Base-by-base conservation (phyloP, 2,888 invertebrate genomes). In the Synanthedon andrenaeformis region DNA sequence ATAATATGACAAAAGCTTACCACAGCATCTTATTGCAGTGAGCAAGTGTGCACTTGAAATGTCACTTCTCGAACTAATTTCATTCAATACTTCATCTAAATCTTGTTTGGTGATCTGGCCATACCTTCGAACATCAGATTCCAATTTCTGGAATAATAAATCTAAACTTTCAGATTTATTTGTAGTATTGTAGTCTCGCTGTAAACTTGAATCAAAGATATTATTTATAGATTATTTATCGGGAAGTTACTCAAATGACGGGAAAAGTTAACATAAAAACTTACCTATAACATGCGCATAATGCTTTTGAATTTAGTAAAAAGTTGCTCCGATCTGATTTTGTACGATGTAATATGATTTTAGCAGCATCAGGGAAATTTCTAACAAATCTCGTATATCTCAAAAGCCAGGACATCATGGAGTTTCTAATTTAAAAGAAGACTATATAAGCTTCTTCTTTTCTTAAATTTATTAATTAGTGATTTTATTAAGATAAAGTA, bases 21-120 rank as follows among this genome's bases (percentile, higher is more conserved):
- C 96, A 72, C 95, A 96, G 74, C 95, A 95, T 69, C 95, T 89
- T 58, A 96, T 94, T 17, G 95, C 90, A 64, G 95, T 77, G 51
- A 95, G 71, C 0, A 94, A 93, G 64, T 95, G 94, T 41, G 93
- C 92, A 62, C 93, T 94, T 1, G 94, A 92, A 0, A 93, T 92
- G 52, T 92, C 89, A 64, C 91, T 90, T 71, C 89, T 89, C 42
- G 87, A 83, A 57, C 91, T 88, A 51, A 95, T 90, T 77, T 94
- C 93, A 63, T 92, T 91, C 61, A 94, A 87, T n/a, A 94, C 90
- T 62, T 93, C 93, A 74, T 94, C 93, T 61, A 95, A 91, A 66
- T 95, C 94, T 35, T 89, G 87, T 49, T 91, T 89, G 0, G 92
- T 91, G 61, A 95, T 92, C 58, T 94, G 89, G 14, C 95, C 95